A percentile compares a stretch with the other conserved stretches of the same genome.
These are phyloP conservation scores for Micronycteris hirsuta DNA, from an alignment of 2,113 vertebrate genomes.

Conservation along the genomic window DNA sequence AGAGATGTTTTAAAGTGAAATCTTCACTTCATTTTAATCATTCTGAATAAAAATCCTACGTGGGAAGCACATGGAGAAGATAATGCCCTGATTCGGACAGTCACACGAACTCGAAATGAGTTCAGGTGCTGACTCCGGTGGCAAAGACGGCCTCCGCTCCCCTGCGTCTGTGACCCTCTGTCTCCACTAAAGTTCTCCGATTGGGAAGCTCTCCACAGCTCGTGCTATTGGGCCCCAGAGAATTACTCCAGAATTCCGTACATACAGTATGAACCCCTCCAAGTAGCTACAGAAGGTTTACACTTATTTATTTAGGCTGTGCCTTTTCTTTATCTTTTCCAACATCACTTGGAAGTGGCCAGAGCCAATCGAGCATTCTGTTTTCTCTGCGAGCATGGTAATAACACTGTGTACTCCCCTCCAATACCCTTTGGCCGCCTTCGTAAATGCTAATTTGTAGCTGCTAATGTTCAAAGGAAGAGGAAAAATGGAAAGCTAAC, in stretches of 20 bases:
- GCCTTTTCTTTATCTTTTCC: neutral
- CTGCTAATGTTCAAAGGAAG: neutral
- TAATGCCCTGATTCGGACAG: neutral
- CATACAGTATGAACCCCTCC: neutral
- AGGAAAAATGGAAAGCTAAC: neutral
- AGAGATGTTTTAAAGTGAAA: neutral
- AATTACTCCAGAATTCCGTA: neutral
- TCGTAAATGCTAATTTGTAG: neutral
- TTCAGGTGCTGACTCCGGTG: neutral
- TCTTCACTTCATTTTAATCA: neutral
- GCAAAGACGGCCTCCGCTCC: neutral
- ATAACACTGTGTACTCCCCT: neutral
- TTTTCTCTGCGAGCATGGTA: neutral
- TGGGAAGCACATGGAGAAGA: neutral
- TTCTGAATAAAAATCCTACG: neutral
- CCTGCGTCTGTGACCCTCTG: neutral
- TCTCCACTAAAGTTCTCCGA: neutral
- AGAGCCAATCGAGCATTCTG: neutral
- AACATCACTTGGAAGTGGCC: neutral
- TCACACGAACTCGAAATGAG: neutral
- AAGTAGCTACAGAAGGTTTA: neutral
- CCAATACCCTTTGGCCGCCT: neutral
- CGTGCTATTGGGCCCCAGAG: neutral
- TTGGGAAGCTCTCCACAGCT: neutral
- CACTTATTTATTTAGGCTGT: neutral